Evolutionary conservation across 1,140 invertebrate genomes (phyloP), one percentile per base, ranked within the genome.

Genomic region (Prorops nasuta): DNA sequence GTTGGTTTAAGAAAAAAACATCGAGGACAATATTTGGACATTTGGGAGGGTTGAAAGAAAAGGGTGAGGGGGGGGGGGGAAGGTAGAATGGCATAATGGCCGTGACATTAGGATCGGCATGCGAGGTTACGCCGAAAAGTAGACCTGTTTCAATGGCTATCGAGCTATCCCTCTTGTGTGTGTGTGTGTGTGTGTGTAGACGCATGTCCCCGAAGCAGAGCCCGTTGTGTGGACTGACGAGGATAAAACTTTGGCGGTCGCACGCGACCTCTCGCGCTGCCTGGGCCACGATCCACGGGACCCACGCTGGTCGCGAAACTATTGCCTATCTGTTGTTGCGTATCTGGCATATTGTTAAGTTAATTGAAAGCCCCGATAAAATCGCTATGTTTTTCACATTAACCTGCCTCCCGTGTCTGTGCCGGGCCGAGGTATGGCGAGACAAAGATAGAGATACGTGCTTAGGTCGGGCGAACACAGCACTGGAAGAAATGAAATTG

Each of bases 351-450:
- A 69, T 69, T 72, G 69, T 72, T 63, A 46, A 60, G 66, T 67
- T 70, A 70, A 72, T 72, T 70, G 67, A 62, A 64, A 63, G 49
- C 39, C 12, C 39, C 49, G 67, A 71, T 69, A 71, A 66, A 66
- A 69, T 71, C 66, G 48, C 61, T 48, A 66, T 63, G 59, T 59
- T 66, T 66, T 64, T 65, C 57, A 69, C 62, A 55, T 68, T 62
- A 63, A 66, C 56, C 46, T 59, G 60, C 45, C 50, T 42, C 54
- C 48, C 45, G 55, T 39, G 39, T 53, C 35, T 37, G 6, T 6
- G 12, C 43, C 15, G 22, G 34, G 9, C 19, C 20, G 52, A 49
- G 44, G 52, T 42, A 44, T 37, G 44, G 51, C 31, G 35, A 22
- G 39, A 49, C 41, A 22, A 44, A 8, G 12, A 39, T 18, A 32